These are phyloP conservation scores for Mormyrus iriodes DNA, from an alignment of 2,113 vertebrate genomes.

Conservation along the genomic window DNA sequence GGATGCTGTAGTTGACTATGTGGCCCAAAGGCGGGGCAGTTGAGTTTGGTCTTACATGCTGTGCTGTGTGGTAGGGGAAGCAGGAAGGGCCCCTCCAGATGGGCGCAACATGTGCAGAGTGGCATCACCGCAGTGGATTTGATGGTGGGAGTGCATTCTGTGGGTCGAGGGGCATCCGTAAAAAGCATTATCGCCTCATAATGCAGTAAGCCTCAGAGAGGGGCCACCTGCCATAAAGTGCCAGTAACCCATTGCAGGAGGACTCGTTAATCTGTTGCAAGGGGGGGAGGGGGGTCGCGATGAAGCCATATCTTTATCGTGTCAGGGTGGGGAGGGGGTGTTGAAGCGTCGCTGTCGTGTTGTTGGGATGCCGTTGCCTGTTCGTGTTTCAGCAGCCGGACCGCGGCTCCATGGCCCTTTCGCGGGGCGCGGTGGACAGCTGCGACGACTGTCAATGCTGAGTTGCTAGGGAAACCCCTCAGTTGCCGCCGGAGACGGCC, in stretches of 20 bases:
- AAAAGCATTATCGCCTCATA: not conserved
- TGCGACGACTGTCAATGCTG: constrained; percentile 22
- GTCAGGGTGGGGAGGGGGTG: not conserved
- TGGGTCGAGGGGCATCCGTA: not conserved
- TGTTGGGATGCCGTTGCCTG: not conserved
- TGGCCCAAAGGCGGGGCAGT: not conserved
- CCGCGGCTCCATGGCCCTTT: constrained; percentile 7
- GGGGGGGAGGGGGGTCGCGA: not conserved
- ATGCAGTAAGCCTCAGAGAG: not conserved
- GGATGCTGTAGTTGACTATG: not conserved
- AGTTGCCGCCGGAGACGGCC: not conserved
- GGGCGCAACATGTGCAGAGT: not conserved
- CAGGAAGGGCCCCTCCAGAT: not conserved
- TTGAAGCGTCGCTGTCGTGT: not conserved
- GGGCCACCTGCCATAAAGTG: not conserved
- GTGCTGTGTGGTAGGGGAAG: not conserved
- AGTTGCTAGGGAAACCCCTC: constrained; percentile 38
- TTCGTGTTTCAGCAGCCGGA: not conserved
- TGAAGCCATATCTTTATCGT: constrained; percentile 7
- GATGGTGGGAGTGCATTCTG: not conserved
- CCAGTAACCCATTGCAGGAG: not conserved
- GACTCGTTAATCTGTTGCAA: not conserved
- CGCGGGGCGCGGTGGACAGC: constrained; percentile 13
- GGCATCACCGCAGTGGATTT: not conserved
- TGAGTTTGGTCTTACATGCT: not conserved